Evolutionary conservation across 2,113 vertebrate genomes (phyloP).

Genomic region (Crypturellus undulatus): DNA sequence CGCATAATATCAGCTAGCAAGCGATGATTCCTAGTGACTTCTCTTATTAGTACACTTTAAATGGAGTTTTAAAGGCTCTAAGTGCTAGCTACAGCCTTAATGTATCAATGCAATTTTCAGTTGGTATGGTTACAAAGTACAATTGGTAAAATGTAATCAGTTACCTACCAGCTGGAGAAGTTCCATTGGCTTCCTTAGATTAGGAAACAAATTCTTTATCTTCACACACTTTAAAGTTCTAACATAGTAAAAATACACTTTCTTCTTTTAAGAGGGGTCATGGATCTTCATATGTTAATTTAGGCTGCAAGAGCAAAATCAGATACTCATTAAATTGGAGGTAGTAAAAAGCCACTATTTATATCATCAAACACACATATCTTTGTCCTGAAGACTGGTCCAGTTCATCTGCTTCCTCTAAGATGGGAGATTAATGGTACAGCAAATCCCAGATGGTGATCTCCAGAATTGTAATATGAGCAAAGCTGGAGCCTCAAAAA

Average conservation of each 20-base stretch:
- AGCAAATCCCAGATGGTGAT: background rate
- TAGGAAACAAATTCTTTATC: background rate
- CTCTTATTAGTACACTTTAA: background rate
- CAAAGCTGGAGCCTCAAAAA: background rate
- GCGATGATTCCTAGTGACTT: background rate
- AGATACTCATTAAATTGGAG: background rate
- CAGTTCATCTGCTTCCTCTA: background rate
- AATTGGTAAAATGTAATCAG: background rate
- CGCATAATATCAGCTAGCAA: background rate
- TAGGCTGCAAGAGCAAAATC: background rate
- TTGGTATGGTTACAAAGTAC: background rate
- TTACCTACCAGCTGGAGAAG: background rate
- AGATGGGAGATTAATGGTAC: background rate
- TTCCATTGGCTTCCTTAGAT: background rate
- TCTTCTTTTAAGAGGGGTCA: background rate
- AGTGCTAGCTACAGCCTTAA: background rate
- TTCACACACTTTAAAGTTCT: background rate
- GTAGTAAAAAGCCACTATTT: background rate
- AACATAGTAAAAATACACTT: background rate
- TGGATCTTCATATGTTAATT: background rate
- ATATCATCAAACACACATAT: background rate
- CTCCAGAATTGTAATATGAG: background rate
- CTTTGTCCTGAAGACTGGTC: background rate
- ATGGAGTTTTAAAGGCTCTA: background rate
- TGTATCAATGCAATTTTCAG: background rate